Evolutionary conservation across 2,888 invertebrate species (phyloP), one percentile per base, ranked within the genome.

Genomic region (Apodemia zela): DNA sequence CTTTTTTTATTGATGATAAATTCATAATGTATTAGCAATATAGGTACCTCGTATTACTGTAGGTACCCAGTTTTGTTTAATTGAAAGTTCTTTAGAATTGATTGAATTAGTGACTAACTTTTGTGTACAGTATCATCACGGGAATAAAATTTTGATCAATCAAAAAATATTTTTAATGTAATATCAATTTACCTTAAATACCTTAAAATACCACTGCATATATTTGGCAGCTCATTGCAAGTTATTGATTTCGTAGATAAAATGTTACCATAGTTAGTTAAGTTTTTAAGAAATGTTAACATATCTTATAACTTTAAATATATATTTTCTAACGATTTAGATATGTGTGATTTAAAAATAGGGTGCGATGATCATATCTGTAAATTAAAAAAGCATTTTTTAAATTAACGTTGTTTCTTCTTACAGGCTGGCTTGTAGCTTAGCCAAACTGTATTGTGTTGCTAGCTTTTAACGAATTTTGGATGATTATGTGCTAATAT

Each of bases 231-330:
- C 51, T 51, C 45, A 62, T 58, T 15, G 29, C 35, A 62, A 42
- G 25, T 45, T 58, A 7, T 59, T 7, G 45, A 47, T 58, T 58
- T 29, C 29, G 45, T 62, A 58, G 81, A 71, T 73, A 75, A 84
- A 84, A 77, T 85, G 90, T 91, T 91, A 91, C 90, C 90, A 89
- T 89, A 86, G 82, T 42, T 42, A 42, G 42, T 79, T 85, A 84
- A 84, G 84, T 87, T 85, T 62, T 62, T 45, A 62, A 66, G 61
- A 81, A 80, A 77, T 71, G 80, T 82, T 77, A 84, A 85, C 89
- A 77, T 77, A 78, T 76, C 77, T 77, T 15, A 42, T 42, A 85
- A 85, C 85, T 85, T 86, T 83, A 84, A 79, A 74, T 76, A 75
- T 83, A 82, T 87, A 88, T 87, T 85, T 82, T 84, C 74, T 84